Conservation (phyloP, 2,888 invertebrate species). For the Rotaria macrura region DNA sequence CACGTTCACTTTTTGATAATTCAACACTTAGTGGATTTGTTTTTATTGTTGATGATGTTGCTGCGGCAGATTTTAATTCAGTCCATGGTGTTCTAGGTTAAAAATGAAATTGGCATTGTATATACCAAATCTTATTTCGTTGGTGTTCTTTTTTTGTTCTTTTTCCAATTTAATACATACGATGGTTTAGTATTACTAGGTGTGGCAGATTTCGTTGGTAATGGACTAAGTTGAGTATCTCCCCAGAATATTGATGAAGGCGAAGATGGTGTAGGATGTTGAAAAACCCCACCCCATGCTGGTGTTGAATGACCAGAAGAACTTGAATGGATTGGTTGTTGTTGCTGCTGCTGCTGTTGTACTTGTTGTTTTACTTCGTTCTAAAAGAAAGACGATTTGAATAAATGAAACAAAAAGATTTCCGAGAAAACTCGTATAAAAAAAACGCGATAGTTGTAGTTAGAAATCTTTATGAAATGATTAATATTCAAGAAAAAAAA, state of each 20-base stretch:
- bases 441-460: too few relatives aligned
- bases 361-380: background rate
- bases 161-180: background rate
- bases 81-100: slow-evolving; percentile 15
- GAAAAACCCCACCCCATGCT: background rate
- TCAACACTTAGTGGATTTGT: background rate
- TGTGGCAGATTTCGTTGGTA: background rate
- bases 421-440: too few relatives aligned
- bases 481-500: too few relatives aligned
- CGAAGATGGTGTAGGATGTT: background rate
- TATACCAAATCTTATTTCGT: too few relatives aligned
- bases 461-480: too few relatives aligned
- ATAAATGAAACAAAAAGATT: too few relatives aligned
- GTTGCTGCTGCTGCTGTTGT: background rate
- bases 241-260: background rate
- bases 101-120: too few relatives aligned
- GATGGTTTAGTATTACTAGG: background rate
- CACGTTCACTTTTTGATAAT: slow-evolving; percentile 11
- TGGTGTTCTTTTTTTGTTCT: too few relatives aligned
- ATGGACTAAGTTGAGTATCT: background rate
- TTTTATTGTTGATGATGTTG: background rate
- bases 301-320: background rate
- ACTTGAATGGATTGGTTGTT: background rate
- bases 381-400: background rate
- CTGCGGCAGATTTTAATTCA: background rate